A percentile compares a stretch with the other conserved stretches of the same genome.
phyloP scores from a whole-genome alignment of 2,113 vertebrate species.

The Strigops habroptila region DNA sequence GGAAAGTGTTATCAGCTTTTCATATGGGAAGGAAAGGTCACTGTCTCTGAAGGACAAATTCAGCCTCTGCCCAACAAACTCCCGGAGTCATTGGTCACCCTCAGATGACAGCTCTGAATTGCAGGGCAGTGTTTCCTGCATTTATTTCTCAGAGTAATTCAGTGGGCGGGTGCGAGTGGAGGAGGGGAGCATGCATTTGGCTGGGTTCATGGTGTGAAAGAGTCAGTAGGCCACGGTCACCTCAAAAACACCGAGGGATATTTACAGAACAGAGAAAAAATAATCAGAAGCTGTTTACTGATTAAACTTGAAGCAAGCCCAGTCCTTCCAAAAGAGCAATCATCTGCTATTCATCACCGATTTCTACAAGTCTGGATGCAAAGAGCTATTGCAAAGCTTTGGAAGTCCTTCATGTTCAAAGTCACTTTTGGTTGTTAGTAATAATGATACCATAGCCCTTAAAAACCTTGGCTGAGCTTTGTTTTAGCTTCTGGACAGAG shows the following conservation, averaged over 20 bases:
- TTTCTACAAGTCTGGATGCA: constrained; percentile 43
- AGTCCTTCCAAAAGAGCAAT: constrained; percentile 63
- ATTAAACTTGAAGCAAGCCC: constrained; percentile 64
- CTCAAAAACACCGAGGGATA: constrained; percentile 24
- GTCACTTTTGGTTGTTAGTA: not conserved
- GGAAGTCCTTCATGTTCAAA: constrained; percentile 25
- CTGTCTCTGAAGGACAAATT: constrained; percentile 47
- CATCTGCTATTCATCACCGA: constrained; percentile 67
- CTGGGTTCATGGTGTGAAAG: not conserved
- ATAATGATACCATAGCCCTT: not conserved
- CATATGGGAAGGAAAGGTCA: constrained; percentile 3
- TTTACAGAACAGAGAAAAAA: constrained; percentile 48
- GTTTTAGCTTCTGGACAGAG: not conserved
- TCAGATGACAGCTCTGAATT: constrained; percentile 44
- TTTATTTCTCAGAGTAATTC: constrained; percentile 36
- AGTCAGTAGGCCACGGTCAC: constrained; percentile 52
- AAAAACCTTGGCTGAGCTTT: not conserved
- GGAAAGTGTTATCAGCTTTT: not conserved
- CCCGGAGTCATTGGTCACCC: constrained; percentile 49
- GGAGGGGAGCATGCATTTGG: not conserved
- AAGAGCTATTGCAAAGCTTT: not conserved
- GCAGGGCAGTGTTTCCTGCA: constrained; percentile 27
- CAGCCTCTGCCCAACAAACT: not conserved
- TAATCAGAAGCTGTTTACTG: constrained; percentile 61
- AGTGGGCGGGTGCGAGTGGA: not conserved